Base-by-base conservation (phyloP, 37 sponge, comb jelly and placozoan genomes). In the Mnemiopsis leidyi region DNA sequence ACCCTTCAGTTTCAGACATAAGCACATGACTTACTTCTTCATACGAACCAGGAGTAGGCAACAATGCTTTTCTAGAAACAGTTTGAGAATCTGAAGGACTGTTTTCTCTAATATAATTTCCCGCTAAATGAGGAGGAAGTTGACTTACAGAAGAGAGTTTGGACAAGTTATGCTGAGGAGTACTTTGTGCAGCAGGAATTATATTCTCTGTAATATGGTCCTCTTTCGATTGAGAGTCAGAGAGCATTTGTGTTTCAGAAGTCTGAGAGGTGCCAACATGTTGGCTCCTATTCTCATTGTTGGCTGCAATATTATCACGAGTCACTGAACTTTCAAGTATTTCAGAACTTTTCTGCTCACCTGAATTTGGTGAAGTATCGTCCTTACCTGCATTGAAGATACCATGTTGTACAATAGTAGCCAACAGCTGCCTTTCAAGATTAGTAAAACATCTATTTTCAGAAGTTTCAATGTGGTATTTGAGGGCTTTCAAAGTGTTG, bases 391-490 rank as follows among this genome's bases (percentile, higher is more conserved):
- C 79, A 77, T 77, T 77, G 36, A 77, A 77, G 39, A 85, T 85
- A n/a, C 90, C 90, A 85, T 85, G 90, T 39, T 85, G 40, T 40
- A 85, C 90, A 21, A 85, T 40, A 0, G 90, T 85, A 39, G 30
- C 61, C 29, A 85, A 25, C 16, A 85, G 48, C 24, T 85, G 90
- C 5, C 90, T 28, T 26, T 85, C 90, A 20, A 85, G 36, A 2
- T 85, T 85, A 3, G 90, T 85, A 40, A 85, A 85, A 38, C 24
- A 40, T 39, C 90, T 85, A 23, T 85, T 85, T 26, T 85, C 90
- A 39, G 61, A 29, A 0, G 90, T 85, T 23, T 26, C 20, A 38
- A 85, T 40, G 25, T 85, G 90, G 39, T 18, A 23, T 85, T 38
- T 40, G 16, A 85, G 48, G 13, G 90, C 61, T 85, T 85, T 85